Evolutionary conservation across 2,113 vertebrate genomes (phyloP).

Genomic region (Jaculus jaculus): DNA sequence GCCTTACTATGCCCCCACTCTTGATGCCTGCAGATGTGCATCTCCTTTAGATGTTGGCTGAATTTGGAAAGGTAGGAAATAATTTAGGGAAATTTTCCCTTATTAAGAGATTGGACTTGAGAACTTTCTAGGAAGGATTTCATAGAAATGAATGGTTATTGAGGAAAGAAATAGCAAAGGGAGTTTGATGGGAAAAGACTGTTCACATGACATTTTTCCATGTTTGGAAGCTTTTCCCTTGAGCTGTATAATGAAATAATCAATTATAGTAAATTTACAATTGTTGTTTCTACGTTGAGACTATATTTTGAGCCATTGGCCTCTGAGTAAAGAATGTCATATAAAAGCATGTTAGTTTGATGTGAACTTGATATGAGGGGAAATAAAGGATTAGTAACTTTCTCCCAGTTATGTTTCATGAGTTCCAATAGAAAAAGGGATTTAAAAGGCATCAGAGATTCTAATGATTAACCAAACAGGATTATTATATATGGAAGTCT

Average conservation of each 20-base stretch:
- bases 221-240: background rate
- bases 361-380: background rate
- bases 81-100: background rate
- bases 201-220: background rate
- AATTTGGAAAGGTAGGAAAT: background rate
- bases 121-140: background rate
- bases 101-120: background rate
- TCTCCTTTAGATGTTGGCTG: conserved; percentile 1
- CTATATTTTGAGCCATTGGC: background rate
- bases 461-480: background rate
- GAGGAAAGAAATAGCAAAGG: background rate
- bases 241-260: background rate
- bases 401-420: background rate
- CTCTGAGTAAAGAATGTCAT: background rate
- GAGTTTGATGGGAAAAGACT: background rate
- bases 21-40: background rate
- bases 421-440: background rate
- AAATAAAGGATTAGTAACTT: background rate
- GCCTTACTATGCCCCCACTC: background rate
- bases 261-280: background rate
- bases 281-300: background rate
- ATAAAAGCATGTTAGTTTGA: background rate
- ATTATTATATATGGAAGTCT: background rate
- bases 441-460: background rate
- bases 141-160: conserved; percentile 12